These are phyloP conservation scores for Pachydiplax longipennis DNA, from an alignment of 2,888 invertebrate genomes.

Conservation along the genomic window DNA sequence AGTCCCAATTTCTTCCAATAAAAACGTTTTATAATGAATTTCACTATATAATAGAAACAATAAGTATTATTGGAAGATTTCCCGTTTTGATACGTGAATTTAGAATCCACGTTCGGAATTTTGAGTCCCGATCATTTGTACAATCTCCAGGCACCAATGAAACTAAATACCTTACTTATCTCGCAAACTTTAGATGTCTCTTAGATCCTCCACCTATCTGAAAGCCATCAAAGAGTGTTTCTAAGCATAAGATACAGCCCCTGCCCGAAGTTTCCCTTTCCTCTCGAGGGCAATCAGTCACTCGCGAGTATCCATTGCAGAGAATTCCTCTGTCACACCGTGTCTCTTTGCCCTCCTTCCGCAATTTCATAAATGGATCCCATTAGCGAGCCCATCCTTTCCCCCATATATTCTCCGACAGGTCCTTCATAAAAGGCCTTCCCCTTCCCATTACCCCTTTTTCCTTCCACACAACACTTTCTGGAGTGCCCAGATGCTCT, in stretches of 20 bases:
- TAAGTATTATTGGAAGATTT: too few species aligned
- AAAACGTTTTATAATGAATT: too few species aligned
- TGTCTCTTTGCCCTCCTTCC: neutral
- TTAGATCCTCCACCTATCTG: too few species aligned
- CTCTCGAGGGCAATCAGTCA: neutral
- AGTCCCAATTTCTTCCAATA: too few species aligned
- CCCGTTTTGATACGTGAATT: too few species aligned
- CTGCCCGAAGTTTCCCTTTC: neutral
- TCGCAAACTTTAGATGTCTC: too few species aligned
- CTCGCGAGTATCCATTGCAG: neutral
- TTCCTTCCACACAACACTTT: neutral
- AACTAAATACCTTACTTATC: too few species aligned
- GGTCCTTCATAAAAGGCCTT: neutral
- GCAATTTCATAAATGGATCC: conserved; percentile 24
- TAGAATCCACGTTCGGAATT: too few species aligned
- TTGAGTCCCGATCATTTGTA: too few species aligned
- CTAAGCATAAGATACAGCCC: neutral
- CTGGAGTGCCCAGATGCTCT: neutral
- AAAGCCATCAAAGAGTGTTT: too few species aligned
- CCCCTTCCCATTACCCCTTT: neutral
- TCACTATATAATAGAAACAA: too few species aligned
- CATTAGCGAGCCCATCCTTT: neutral
- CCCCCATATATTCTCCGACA: neutral
- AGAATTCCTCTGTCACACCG: neutral
- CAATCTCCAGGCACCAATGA: too few species aligned